phyloP scores from a whole-genome alignment of 2,113 vertebrate species.

The Cathartes aura region DNA sequence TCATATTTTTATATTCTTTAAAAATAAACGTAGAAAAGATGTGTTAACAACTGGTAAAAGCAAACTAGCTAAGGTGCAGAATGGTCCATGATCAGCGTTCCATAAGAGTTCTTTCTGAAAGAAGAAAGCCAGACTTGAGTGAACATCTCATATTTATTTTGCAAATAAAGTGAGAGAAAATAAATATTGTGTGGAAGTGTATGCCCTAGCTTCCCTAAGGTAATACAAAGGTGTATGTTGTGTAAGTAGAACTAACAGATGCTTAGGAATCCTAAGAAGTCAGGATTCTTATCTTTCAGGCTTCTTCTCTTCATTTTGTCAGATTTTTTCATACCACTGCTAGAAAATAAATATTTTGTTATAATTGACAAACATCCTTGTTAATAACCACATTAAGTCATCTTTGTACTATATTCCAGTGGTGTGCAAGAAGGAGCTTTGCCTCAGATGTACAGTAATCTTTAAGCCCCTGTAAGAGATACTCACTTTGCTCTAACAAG shows the following conservation, averaged over 20 bases:
- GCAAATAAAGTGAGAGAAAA: neutral
- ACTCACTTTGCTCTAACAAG: neutral
- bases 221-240: neutral
- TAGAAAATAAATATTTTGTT: neutral
- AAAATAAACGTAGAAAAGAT: conserved; percentile 3
- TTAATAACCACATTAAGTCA: neutral
- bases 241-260: neutral
- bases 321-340: neutral
- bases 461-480: neutral
- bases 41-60: conserved; percentile 5
- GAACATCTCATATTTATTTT: neutral
- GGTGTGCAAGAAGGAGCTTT: neutral
- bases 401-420: neutral
- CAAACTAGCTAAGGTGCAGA: neutral
- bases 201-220: neutral
- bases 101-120: neutral
- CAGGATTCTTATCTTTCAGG: neutral
- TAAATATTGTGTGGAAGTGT: neutral
- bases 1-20: conserved; percentile 24
- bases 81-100: neutral
- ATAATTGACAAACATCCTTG: neutral
- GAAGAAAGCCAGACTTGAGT: neutral
- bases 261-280: neutral
- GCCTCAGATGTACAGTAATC: neutral
- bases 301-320: neutral